Base-by-base conservation (phyloP, 2,113 vertebrate species). In the Microtus oregoni region DNA sequence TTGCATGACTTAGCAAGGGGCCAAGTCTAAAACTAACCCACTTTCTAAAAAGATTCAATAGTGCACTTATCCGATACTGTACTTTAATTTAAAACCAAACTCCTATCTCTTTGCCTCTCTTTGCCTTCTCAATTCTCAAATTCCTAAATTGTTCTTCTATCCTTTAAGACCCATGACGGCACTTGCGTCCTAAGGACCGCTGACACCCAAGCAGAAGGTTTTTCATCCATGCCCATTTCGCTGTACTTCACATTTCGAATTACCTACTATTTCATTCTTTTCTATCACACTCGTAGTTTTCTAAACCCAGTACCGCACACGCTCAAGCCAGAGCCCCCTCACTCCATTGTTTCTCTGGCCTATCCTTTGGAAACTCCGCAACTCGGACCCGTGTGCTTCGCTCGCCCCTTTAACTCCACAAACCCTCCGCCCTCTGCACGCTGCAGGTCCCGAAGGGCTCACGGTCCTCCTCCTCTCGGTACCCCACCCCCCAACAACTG, bases 341-440 rank as follows among this genome's bases (percentile, higher is more conserved):
- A 20, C 81, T 81, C 86, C 82, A 97, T 97, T 94, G 95, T 98
- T 96, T 78, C 72, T 79, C 94, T 13, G 77, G 83, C 95, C 97
- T 94, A 81, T 26, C 70, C 68, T 94, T 35, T 10, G 55, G 30
- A 92, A 97, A 93, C 89, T 91, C 95, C 92, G 85, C 81, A 75
- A 94, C 75, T 95, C 70, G 22, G 93, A 96, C 72, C 90, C 63
- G 22, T 12, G 91, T 17, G 93, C 92, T 50, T 52, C 32, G 41
- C 22, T 73, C 26, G 76, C 91, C 95, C 79, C 52, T 13, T 12
- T 6, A 30, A 82, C 86, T 95, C n/a, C 79, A 28, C 58, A 86
- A 90, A 79, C 68, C 96, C 81, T 89, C 50, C 78, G 76, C 83
- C 89, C 78, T 75, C 78, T 6, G 75, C n/a, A 50, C 50, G 68